Evolutionary conservation across 2,797 vertebrate genomes (phyloP).

Genomic region (Malacoraja senta): DNA sequence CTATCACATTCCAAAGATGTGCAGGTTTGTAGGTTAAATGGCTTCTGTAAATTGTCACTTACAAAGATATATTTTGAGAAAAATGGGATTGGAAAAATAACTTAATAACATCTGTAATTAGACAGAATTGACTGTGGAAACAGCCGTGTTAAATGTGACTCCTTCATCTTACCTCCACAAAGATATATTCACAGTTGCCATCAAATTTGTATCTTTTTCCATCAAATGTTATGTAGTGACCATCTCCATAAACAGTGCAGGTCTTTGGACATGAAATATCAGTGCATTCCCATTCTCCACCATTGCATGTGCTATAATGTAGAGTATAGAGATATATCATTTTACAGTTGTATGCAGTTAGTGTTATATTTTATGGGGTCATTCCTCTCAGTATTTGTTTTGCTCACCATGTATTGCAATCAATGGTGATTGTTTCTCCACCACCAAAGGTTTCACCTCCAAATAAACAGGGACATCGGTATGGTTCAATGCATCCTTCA

Average conservation of each 20-base stretch:
- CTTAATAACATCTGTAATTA: not conserved
- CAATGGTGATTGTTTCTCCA: conserved; percentile 57
- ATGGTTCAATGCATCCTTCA: conserved; percentile 61
- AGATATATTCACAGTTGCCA: conserved; percentile 82
- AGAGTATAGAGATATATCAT: conserved; percentile 7
- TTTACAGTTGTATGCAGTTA: not conserved
- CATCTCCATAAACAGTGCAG: conserved; percentile 80
- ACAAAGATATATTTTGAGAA: not conserved
- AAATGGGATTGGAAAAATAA: not conserved
- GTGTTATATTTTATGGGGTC: no score
- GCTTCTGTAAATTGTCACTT: no score
- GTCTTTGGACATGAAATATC: conserved; percentile 65
- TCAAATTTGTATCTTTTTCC: conserved; percentile 77
- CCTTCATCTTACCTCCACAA: conserved; percentile 67
- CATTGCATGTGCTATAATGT: conserved; percentile 64
- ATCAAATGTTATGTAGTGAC: conserved; percentile 84
- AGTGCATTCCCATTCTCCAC: conserved; percentile 73
- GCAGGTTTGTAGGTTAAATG: no score
- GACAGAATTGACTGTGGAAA: not conserved
- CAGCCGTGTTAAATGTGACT: not conserved
- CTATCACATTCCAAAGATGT: no score
- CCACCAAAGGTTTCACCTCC: conserved; percentile 57
- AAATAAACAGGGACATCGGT: conserved; percentile 65
- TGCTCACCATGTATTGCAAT: conserved; percentile 72
- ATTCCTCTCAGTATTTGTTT: no score